These are phyloP conservation scores for Pagetopsis macropterus DNA, from an alignment of 2,797 vertebrate species.

Conservation along the genomic window DNA sequence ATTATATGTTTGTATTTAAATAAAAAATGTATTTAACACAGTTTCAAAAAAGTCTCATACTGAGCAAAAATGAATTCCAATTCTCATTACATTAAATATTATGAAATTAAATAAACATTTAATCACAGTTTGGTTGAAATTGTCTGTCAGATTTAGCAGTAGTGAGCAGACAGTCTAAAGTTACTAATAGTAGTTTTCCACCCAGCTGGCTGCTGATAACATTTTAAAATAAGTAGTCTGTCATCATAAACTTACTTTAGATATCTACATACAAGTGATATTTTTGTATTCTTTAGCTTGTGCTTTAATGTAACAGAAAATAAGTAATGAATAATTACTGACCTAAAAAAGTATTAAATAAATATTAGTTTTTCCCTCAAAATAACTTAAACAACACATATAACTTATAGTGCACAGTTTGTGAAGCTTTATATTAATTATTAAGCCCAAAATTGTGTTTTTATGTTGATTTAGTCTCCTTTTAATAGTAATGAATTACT, in stretches of 20 bases:
- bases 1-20: not conserved
- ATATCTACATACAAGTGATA: conserved; percentile 10
- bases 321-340: not conserved
- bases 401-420: not conserved
- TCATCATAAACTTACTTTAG: conserved; percentile 18
- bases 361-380: too few species aligned
- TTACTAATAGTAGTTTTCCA: conserved; percentile 12
- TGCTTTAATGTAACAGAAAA: conserved; percentile 10
- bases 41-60: not conserved
- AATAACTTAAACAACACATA: not conserved
- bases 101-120: not conserved
- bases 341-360: too few species aligned
- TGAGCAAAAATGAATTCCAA: conserved; percentile 27
- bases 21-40: not conserved
- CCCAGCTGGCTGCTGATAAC: conserved; percentile 33
- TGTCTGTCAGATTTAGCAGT: conserved; percentile 21
- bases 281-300: conserved; percentile 2
- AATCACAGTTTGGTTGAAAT: conserved; percentile 6
- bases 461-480: not conserved
- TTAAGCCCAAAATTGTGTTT: not conserved
- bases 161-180: conserved; percentile 25
- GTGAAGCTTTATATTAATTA: not conserved
- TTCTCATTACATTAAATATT: conserved; percentile 13
- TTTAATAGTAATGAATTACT: not conserved
- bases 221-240: conserved; percentile 40